Base-by-base conservation (phyloP, 2,888 invertebrate species). In the Mechanitis mazaeus region DNA sequence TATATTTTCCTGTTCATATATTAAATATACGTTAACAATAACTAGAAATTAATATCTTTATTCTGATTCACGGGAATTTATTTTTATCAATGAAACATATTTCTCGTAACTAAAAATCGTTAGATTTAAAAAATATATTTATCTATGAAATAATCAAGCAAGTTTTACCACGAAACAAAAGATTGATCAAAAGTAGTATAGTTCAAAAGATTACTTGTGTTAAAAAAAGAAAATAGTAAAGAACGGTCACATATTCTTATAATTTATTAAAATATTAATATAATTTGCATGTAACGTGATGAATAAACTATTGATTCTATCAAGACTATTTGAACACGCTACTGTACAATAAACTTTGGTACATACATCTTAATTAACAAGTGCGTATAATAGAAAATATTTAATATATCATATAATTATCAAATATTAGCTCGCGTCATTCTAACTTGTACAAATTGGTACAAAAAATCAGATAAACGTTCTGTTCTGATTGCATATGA, bases 341-440 rank as follows among this genome's bases (percentile, higher is more conserved):
- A 58, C 35, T 50, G 28, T 50, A 58, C 55, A 56, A 42, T 54
- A 56, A 61, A 58, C 54, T 42, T 54, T 42, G 33, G 42, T 61
- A 61, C 54, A 61, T 59, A 61, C 56, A 54, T 54, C 69, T 68
- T 72, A 71, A 61, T 62, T 73, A 76, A 75, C 66, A 70, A 75
- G 71, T 75, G 72, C 72, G 68, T 73, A 75, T 74, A 64, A 69
- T 75, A 68, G 66, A 68, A 63, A 71, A 69, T 65, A 71, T 68
- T 58, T 62, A 65, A 53, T 59, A 53, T 60, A 55, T 50, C 31
- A 50, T 47, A 47, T 50, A 31, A 31, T 50, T n/a, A 31, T 31
- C 31, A 50, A 31, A 6, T 7, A 31, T 2, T 28, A 31, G 50
- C 7, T 1, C 31, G 28, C 50, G 50, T 50, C 50, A 50, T 50